phyloP scores from a whole-genome alignment of 2,888 invertebrate species.

The Drosophila prostipennis region DNA sequence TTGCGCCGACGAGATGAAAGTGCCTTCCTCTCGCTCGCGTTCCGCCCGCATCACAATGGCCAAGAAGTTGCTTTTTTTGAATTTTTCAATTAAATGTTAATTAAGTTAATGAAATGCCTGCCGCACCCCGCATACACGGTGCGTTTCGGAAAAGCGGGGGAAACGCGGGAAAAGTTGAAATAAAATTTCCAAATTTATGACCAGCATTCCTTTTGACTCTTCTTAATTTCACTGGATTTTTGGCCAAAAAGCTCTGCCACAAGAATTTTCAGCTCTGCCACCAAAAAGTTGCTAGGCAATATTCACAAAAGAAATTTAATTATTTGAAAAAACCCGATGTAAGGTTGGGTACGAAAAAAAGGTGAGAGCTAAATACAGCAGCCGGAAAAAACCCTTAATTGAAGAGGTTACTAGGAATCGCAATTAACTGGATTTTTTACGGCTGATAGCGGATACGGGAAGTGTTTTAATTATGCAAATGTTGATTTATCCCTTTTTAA shows the following conservation, averaged over 20 bases:
- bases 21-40: neutral
- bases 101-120: constrained; percentile 74
- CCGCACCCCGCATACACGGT: constrained; percentile 9
- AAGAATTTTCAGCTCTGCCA: constrained; percentile 9
- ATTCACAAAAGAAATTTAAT: constrained; percentile 33
- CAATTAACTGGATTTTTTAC: constrained; percentile 3
- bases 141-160: neutral
- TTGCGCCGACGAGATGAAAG: constrained; percentile 8
- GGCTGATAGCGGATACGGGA: neutral
- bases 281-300: constrained; percentile 20
- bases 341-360: neutral
- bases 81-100: constrained; percentile 76
- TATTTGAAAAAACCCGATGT: neutral
- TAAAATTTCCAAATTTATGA: constrained; percentile 28
- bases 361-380: neutral
- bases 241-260: constrained; percentile 7
- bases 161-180: constrained; percentile 4
- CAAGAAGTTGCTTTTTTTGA: constrained; percentile 19
- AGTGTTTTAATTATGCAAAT: constrained; percentile 1
- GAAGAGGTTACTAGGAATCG: constrained; percentile 5
- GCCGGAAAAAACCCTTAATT: constrained; percentile 3
- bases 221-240: constrained; percentile 5
- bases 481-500: neutral
- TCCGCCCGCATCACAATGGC: neutral
- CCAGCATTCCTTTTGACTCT: constrained; percentile 19